Conservation (phyloP, 2,797 vertebrate genomes). For the Darevskia mixta region DNA sequence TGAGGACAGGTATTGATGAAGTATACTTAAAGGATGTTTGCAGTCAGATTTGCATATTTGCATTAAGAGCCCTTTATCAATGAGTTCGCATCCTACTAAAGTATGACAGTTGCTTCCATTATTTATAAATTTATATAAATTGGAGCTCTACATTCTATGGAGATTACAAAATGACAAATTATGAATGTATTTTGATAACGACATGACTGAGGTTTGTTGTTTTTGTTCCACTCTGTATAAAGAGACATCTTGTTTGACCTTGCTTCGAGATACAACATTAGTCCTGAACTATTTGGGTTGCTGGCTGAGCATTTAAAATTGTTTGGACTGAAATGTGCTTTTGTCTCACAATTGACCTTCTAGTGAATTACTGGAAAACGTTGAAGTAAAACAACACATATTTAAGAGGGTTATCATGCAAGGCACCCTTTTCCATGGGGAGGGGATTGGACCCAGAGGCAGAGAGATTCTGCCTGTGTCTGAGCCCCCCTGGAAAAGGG, state of each 20-base stretch:
- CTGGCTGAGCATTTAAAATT: background rate
- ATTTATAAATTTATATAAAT: background rate
- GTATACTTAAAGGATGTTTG: background rate
- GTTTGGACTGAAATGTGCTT: constrained; percentile 31
- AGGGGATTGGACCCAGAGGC: too few species aligned
- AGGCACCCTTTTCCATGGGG: too few species aligned
- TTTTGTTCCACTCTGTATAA: background rate
- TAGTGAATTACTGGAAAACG: background rate
- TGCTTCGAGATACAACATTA: background rate
- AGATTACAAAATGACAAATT: background rate
- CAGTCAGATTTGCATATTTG: background rate
- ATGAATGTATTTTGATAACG: background rate
- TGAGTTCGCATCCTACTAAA: background rate
- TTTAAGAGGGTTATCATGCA: background rate
- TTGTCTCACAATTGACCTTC: constrained; percentile 38
- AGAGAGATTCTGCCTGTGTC: too few species aligned
- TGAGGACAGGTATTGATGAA: constrained; percentile 25
- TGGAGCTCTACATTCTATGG: background rate
- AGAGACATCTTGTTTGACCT: constrained; percentile 41
- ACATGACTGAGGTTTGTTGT: background rate
- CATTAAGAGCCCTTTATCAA: background rate
- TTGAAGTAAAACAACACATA: background rate
- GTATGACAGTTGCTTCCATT: background rate
- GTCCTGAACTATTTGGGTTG: constrained; percentile 27
- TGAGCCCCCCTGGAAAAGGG: too few species aligned